Percentiles rank a stretch among this genome's conserved stretches.
Evolutionary conservation across 2,797 vertebrate genomes (phyloP).

Genomic region (Chiroxiphia lanceolata): DNA sequence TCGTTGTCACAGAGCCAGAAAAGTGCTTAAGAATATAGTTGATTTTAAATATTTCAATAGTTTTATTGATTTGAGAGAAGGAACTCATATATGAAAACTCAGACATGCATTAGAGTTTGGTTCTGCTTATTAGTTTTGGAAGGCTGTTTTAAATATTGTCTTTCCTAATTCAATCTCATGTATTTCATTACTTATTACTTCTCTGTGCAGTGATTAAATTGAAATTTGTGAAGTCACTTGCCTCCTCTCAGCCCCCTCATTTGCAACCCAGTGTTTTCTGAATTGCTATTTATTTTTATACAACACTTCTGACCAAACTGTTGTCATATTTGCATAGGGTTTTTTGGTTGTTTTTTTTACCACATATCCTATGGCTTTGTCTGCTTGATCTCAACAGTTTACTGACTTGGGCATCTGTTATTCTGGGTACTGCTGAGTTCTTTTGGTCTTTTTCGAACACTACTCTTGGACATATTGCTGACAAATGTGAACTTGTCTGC

Average conservation of each 20-base stretch:
- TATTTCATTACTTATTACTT: conserved; percentile 47
- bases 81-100: not conserved
- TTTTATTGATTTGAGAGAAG: conserved; percentile 26
- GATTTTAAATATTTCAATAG: conserved; percentile 49
- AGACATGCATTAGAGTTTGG: not conserved
- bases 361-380: not conserved
- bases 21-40: not conserved
- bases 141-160: conserved; percentile 1
- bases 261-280: not conserved
- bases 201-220: not conserved
- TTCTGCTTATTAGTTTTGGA: conserved; percentile 24
- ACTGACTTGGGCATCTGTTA: not conserved
- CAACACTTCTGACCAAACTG: not conserved
- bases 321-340: not conserved
- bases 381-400: not conserved
- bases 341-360: not conserved
- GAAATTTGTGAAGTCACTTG: not conserved
- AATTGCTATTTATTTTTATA: not conserved
- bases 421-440: not conserved
- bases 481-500: not conserved
- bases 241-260: not conserved
- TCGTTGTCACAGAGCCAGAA: not conserved
- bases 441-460: not conserved
- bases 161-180: conserved; percentile 8
- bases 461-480: not conserved